These are phyloP conservation scores for Galbula dea DNA, from an alignment of 2,113 vertebrate species.

Conservation along the genomic window DNA sequence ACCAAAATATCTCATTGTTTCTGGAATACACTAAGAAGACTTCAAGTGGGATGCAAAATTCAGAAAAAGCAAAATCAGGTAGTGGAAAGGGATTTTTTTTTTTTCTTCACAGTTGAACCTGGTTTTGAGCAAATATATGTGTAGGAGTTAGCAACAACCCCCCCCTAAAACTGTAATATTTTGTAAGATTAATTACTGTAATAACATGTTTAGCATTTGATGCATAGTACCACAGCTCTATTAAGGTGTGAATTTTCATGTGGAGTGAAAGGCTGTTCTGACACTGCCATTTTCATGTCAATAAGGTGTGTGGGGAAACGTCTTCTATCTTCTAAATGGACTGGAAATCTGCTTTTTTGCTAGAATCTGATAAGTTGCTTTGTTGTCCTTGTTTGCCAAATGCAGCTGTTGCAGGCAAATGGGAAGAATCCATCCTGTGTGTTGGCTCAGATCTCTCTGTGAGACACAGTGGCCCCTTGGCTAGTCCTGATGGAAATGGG, in stretches of 20 bases:
- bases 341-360: background rate
- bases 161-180: background rate
- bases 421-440: background rate
- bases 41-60: background rate
- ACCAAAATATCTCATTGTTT: background rate
- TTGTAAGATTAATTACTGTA: background rate
- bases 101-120: background rate
- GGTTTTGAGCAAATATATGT: background rate
- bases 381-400: fast-evolving
- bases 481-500: background rate
- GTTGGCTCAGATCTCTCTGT: background rate
- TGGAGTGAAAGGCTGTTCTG: background rate
- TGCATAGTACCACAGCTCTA: background rate
- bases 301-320: fast-evolving
- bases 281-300: background rate
- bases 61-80: background rate
- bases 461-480: fast-evolving
- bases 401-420: background rate
- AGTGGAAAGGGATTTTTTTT: background rate
- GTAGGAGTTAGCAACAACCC: background rate
- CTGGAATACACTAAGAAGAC: background rate
- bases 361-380: background rate
- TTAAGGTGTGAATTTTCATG: background rate
- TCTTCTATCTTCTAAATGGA: background rate
- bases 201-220: background rate